phyloP scores from a whole-genome alignment of 2,113 vertebrate species.

The Saimiri boliviensis region DNA sequence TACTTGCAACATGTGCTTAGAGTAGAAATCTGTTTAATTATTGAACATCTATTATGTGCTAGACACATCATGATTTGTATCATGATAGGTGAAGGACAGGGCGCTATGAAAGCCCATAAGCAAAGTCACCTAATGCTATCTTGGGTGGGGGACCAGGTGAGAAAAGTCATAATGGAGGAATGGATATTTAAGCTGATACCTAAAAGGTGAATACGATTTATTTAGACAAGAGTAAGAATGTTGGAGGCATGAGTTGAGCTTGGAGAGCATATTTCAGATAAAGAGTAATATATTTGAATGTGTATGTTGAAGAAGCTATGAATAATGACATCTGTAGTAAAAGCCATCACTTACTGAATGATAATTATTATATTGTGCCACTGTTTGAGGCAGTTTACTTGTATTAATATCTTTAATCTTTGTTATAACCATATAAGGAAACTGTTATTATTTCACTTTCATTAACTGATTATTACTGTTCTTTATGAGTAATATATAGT shows the following conservation, averaged over 20 bases:
- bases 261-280: not conserved
- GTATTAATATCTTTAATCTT: not conserved
- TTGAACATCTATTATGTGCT: not conserved
- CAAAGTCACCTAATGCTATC: not conserved
- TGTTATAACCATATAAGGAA: not conserved
- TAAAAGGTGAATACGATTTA: not conserved
- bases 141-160: not conserved
- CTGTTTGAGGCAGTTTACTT: not conserved
- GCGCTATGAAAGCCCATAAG: not conserved
- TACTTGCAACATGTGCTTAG: not conserved
- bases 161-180: not conserved
- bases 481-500: not conserved
- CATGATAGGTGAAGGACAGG: not conserved
- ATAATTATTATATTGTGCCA: not conserved
- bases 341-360: not conserved
- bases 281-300: not conserved
- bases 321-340: not conserved
- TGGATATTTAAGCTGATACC: not conserved
- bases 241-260: not conserved
- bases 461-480: not conserved
- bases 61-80: not conserved
- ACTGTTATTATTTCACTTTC: not conserved
- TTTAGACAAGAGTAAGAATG: not conserved
- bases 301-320: not conserved
- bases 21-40: not conserved